Percentiles rank a stretch among this genome's conserved stretches.
Evolutionary conservation across 1,140 invertebrate genomes (phyloP).

Genomic region (Ephestia elutella): DNA sequence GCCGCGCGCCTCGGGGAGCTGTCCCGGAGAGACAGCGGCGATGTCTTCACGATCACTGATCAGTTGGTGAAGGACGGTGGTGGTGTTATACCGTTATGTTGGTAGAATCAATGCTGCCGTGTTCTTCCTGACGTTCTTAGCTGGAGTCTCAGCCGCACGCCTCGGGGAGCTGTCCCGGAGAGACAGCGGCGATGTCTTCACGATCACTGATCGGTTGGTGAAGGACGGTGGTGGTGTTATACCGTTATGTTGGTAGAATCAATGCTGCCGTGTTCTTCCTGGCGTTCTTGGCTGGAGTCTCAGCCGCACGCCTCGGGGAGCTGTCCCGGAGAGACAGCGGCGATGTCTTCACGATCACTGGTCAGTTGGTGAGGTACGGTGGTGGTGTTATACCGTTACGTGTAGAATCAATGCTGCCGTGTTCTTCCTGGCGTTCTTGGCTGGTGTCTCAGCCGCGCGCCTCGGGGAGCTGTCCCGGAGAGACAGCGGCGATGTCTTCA

Average conservation of each 20-base stretch:
- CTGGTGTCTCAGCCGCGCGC: constrained; percentile 30
- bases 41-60: constrained; percentile 49
- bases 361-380: constrained; percentile 24
- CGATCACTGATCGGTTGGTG: constrained; percentile 31
- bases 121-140: constrained; percentile 35
- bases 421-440: constrained; percentile 36
- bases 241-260: too few relatives aligned
- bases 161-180: constrained; percentile 48
- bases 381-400: too few relatives aligned
- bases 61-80: too few relatives aligned
- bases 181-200: constrained; percentile 53
- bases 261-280: constrained; percentile 39
- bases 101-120: constrained; percentile 23
- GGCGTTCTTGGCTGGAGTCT: constrained; percentile 29
- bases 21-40: constrained; percentile 47
- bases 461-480: constrained; percentile 50
- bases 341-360: constrained; percentile 47
- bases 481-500: constrained; percentile 54
- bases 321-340: constrained; percentile 48
- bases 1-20: constrained; percentile 49
- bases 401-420: too few relatives aligned
- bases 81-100: neutral
- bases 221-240: too few relatives aligned
- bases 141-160: constrained; percentile 35
- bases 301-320: constrained; percentile 46